Evolutionary conservation across 2,113 vertebrate genomes (phyloP), one percentile per base, ranked within the genome.

Genomic region (Leptosomus discolor): DNA sequence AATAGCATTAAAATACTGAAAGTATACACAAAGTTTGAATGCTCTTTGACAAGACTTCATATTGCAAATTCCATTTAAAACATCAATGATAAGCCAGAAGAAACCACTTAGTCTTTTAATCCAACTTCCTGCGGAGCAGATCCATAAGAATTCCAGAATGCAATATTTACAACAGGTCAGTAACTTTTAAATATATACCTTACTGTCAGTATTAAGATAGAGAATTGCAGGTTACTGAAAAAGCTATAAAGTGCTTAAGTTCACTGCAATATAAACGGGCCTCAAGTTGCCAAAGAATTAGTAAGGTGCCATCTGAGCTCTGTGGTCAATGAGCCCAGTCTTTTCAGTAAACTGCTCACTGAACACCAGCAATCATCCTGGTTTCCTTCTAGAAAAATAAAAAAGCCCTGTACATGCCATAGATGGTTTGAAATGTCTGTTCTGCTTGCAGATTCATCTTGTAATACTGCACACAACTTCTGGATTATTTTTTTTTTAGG

Each of bases 41-140:
- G 14, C 3, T 51, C 57, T 94, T 67, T 85, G 43, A 23, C 53
- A 80, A 70, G 39, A 57, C 4, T 9, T 39, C 22, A 46, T 27
- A 60, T 32, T 51, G 34, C 20, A 64, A 78, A 74, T 58, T 87
- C 34, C n/a, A 12, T 94, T 91, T 87, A 74, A 96, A 92, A 81
- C 15, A 78, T 36, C 41, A 78, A 5, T 17, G 46, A 54, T 37
- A 80, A 63, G 4, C 30, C 7, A 91, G 54, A 84, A 84, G 48
- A 76, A 76, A 76, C 2, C 8, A 51, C 9, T 73, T 17, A 48
- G 14, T 61, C 15, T 80, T 84, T 88, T 39, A 84, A 50, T 74
- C 22, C 51, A 73, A 14, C 24, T 63, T 88, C 23, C 67, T 80
- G n/a, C 3, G 1, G 32, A 81, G 60, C 14, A 81, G 26, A 63